Base-by-base conservation (phyloP, 2,888 invertebrate species). In the Venusia cambrica region DNA sequence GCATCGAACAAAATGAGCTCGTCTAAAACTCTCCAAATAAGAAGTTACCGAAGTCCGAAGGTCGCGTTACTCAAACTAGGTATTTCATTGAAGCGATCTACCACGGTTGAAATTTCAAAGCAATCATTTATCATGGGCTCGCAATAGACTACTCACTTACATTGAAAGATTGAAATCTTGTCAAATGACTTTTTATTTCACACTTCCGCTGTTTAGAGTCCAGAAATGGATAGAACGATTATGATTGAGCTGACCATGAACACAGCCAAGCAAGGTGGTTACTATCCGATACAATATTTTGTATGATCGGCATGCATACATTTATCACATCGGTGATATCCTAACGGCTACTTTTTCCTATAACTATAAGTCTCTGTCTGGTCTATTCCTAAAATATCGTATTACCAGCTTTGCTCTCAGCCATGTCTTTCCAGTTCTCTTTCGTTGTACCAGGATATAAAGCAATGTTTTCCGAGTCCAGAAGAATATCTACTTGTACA, bases 11-110 rank as follows among this genome's bases (percentile, higher is more conserved):
- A 24, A 34, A 17, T 34, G 8, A 19, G 17, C 30, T 16, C 15
- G 27, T 31, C 22, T n/a, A 16, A 26, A 35, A 31, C 40, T 45
- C 42, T 45, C 43, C 29, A 38, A 46, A 32, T 30, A 33, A 24
- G 21, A 33, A 20, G 40, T 44, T 38, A 32, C 18, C 15, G 37
- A 51, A 49, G 36, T 44, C 28, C 48, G 67, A 74, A 76, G 77
- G 76, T 48, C 64, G 44, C 33, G 40, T 69, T 66, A 59, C 64
- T 58, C 54, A 66, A 74, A 31, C 31, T 13, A 30, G 32, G 38
- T 36, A 56, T 59, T 67, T 66, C 55, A 54, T 56, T 55, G 48
- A 51, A 63, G 42, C 51, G 44, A 57, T 55, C 50, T 45, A 67
- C 60, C 52, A 54, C 56, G 56, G 59, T 52, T 57, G 48, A 46